Evolutionary conservation across 2,113 vertebrate genomes (phyloP).

Genomic region (Serilophus lunatus): DNA sequence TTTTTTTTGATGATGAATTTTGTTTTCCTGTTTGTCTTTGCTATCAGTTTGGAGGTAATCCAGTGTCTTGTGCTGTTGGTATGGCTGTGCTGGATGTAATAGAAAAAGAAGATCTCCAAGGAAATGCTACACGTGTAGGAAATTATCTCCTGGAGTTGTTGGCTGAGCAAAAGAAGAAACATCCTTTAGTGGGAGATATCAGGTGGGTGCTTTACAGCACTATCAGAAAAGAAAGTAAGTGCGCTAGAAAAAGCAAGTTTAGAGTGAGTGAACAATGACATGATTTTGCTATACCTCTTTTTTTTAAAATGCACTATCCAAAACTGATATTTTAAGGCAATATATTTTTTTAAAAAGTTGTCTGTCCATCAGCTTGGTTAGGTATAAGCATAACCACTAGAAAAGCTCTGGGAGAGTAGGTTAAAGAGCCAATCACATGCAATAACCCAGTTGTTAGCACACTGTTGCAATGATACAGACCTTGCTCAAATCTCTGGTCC

Average conservation of each 20-base stretch:
- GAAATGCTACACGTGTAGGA: slow-evolving; percentile 85
- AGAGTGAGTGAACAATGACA: not conserved
- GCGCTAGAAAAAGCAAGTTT: not conserved
- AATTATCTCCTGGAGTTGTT: slow-evolving; percentile 79
- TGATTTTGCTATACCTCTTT: not conserved
- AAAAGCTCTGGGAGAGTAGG: not conserved
- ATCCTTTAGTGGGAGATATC: slow-evolving; percentile 88
- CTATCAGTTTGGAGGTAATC: slow-evolving; percentile 92
- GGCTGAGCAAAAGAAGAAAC: slow-evolving; percentile 83
- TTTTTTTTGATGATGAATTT: not conserved
- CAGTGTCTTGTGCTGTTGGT: slow-evolving; percentile 93
- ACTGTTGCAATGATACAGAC: not conserved
- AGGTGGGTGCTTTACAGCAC: slow-evolving; percentile 64
- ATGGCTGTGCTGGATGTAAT: slow-evolving; percentile 91
- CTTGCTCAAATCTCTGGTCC: not conserved
- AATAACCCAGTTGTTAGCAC: not conserved
- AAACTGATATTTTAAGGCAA: not conserved
- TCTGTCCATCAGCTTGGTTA: not conserved
- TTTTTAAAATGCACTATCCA: not conserved
- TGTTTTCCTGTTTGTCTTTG: not conserved
- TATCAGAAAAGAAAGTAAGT: not conserved
- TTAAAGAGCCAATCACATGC: not conserved
- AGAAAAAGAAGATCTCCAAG: slow-evolving; percentile 88
- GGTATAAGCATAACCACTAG: not conserved
- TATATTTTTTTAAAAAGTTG: not conserved